Evolutionary conservation across 2,888 invertebrate genomes (phyloP).

Genomic region (Pyrrhia umbra): DNA sequence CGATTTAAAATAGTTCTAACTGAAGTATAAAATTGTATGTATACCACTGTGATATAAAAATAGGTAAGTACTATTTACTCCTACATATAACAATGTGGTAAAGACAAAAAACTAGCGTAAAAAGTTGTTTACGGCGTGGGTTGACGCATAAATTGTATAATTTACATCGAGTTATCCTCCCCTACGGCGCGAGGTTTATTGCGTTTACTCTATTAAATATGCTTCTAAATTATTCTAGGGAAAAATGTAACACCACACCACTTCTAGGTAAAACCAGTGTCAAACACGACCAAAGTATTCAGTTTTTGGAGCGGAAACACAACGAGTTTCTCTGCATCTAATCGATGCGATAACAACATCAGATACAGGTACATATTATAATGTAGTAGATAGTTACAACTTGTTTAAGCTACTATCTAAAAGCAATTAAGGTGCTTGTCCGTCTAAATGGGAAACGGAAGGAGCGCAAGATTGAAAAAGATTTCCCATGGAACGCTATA

Average conservation of each 20-base stretch:
- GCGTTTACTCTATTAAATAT: constrained; percentile 54
- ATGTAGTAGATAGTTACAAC: constrained; percentile 34
- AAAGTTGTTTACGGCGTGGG: constrained; percentile 59
- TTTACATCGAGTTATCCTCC: constrained; percentile 61
- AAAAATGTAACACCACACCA: constrained; percentile 24
- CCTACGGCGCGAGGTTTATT: constrained; percentile 51
- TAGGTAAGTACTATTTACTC: constrained; percentile 24
- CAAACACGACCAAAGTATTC: constrained; percentile 33
- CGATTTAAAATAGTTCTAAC: constrained; percentile 15
- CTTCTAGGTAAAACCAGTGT: constrained; percentile 18
- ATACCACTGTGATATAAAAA: constrained; percentile 37
- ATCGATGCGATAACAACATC: constrained; percentile 37
- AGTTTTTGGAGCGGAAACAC: constrained; percentile 51
- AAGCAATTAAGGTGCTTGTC: constrained; percentile 48
- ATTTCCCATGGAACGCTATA: constrained; percentile 52
- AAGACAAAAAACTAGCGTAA: constrained; percentile 54
- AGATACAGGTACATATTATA: constrained; percentile 27
- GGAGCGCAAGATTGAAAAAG: constrained; percentile 52
- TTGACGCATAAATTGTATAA: constrained; percentile 62
- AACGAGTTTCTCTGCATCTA: constrained; percentile 47
- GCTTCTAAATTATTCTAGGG: constrained; percentile 35
- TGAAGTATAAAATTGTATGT: constrained; percentile 34
- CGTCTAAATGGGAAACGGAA: constrained; percentile 38
- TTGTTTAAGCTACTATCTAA: constrained; percentile 52
- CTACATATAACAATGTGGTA: constrained; percentile 31